Percentiles rank a stretch among this genome's conserved stretches.
phyloP scores from a whole-genome alignment of 1,140 invertebrate species.

The Atta texana region DNA sequence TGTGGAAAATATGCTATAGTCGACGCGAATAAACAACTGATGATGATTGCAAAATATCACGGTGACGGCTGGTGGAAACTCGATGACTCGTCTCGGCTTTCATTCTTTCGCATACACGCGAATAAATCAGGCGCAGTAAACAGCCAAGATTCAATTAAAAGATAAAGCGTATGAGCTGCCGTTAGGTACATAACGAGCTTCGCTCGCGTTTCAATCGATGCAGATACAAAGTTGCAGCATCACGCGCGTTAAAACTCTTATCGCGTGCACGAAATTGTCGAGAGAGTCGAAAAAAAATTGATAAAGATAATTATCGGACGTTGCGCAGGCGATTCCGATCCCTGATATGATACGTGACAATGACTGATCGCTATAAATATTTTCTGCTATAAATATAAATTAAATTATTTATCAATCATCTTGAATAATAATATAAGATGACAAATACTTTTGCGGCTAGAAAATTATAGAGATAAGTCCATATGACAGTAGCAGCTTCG shows the following conservation, averaged over 20 bases:
- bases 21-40: slow-evolving; percentile 41
- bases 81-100: slow-evolving; percentile 55
- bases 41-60: slow-evolving; percentile 43
- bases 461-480: slow-evolving; percentile 36
- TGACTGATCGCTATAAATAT: background rate
- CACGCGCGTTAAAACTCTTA: slow-evolving; percentile 48
- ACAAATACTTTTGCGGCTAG: background rate
- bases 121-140: slow-evolving; percentile 61
- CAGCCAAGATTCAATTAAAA: slow-evolving; percentile 67
- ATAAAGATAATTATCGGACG: slow-evolving; percentile 14
- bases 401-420: background rate
- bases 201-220: slow-evolving; percentile 49
- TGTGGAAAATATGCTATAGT: background rate
- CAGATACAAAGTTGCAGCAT: slow-evolving; percentile 42
- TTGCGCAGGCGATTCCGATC: background rate
- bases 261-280: slow-evolving; percentile 29
- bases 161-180: slow-evolving; percentile 46
- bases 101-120: slow-evolving; percentile 37
- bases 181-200: slow-evolving; percentile 26
- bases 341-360: background rate
- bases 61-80: slow-evolving; percentile 43
- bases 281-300: background rate
- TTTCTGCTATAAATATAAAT: background rate
- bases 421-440: background rate
- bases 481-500: background rate